Base-by-base conservation (phyloP, 2,797 vertebrate genomes). In the Cuculus canorus region DNA sequence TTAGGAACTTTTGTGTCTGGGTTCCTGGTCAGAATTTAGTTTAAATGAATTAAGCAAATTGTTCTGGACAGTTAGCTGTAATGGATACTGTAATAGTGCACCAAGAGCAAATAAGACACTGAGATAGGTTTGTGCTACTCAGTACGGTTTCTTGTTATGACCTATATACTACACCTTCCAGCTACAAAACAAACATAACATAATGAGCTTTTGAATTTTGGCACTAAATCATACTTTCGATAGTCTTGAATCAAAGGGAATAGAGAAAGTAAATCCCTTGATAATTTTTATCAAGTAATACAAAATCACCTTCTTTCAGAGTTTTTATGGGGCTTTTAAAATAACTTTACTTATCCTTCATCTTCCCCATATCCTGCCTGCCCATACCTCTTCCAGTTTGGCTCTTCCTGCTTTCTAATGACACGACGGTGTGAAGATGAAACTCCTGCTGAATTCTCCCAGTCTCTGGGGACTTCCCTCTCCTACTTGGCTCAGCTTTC, bases 41-140 rank as follows among this genome's bases (percentile, higher is more conserved):
- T 91, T 84, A 75, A 66, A 95, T 66, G 61, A 91, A 84, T 86
- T 86, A 94, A 90, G 56, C 54, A 96, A 86, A 94, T 93, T 92
- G n/a, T 94, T 97, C 65, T 68, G 84, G 47, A 85, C 73, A 37
- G 71, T 92, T 93, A 85, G 41, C 89, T 95, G 52, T 59, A 79
- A 90, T 41, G 27, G 30, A 69, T 93, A 17, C 30, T 71, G 5
- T 72, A 77, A 48, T 85, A 93, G 25, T 1, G 0, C 71, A 88
- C 71, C 22, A 71, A 90, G 56, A 93, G 33, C 70, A 93, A 92
- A 45, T 65, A 82, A 82, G 78, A 60, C 56, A 25, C 39, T 37
- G 41, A 86, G 76, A 63, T 59, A 68, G 25, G 80, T 14, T 23
- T 88, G 5, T 87, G 47, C n/a, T 87, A 50, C 24, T 81, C 54